Percentiles rank a stretch among this genome's conserved stretches.
These are phyloP conservation scores for Sarcophaga variegata DNA, from an alignment of 2,888 invertebrate genomes.

Conservation along the genomic window DNA sequence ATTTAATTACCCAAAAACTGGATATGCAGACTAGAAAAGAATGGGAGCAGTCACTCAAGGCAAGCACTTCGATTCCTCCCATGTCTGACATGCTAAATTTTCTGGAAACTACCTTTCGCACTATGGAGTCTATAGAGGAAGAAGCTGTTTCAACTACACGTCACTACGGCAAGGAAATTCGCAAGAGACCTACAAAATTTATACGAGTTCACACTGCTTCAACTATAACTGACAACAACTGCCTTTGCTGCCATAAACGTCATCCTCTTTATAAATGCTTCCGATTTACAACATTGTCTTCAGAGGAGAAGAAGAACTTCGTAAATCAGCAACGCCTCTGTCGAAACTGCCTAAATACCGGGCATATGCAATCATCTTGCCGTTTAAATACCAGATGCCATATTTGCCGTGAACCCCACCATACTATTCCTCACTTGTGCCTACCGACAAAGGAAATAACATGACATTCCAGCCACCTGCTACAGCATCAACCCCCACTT, in stretches of 20 bases:
- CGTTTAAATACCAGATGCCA: slow-evolving; percentile 20
- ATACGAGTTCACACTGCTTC: slow-evolving; percentile 2
- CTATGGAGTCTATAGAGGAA: slow-evolving; percentile 23
- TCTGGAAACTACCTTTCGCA: slow-evolving; percentile 23
- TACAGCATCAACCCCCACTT: slow-evolving; percentile 21
- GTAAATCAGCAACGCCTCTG: slow-evolving; percentile 24
- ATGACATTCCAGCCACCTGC: neutral
- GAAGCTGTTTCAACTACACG: too few relatives aligned
- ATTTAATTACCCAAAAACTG: neutral
- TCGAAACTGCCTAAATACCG: slow-evolving; percentile 42
- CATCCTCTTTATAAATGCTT: slow-evolving; percentile 51
- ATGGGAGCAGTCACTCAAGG: slow-evolving; percentile 35
- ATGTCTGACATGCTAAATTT: slow-evolving; percentile 1
- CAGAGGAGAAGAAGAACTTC: slow-evolving; percentile 36
- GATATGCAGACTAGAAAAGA: slow-evolving; percentile 32
- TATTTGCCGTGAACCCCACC: slow-evolving; percentile 31
- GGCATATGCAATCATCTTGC: slow-evolving; percentile 35
- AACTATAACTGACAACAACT: slow-evolving; percentile 2
- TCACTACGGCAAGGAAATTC: too few relatives aligned
- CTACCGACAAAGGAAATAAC: neutral
- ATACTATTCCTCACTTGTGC: neutral
- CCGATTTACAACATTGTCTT: slow-evolving; percentile 30
- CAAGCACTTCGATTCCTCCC: slow-evolving; percentile 3
- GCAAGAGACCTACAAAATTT: neutral
- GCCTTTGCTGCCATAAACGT: slow-evolving; percentile 18